A percentile compares a stretch with the other conserved stretches of the same genome.
Conservation (phyloP, 2,888 invertebrate genomes). For the Panopea generosa region DNA sequence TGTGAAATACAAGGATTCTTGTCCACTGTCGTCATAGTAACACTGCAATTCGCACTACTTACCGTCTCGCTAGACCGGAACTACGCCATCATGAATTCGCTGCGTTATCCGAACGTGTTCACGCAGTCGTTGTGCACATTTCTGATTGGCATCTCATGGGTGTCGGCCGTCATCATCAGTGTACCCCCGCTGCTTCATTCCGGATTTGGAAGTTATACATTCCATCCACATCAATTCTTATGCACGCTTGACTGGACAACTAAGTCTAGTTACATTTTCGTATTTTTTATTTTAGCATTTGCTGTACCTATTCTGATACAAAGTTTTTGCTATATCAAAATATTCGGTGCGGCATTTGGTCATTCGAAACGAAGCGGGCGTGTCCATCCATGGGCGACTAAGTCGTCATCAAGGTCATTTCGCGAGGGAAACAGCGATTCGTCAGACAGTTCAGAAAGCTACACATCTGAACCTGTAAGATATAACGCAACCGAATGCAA, state of each 20-base stretch:
- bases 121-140: constrained; percentile 65
- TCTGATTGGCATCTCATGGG: constrained; percentile 63
- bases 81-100: constrained; percentile 75
- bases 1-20: constrained; percentile 71
- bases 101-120: constrained; percentile 73
- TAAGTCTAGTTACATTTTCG: constrained; percentile 41
- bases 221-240: constrained; percentile 60
- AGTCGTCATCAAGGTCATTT: constrained; percentile 24
- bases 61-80: constrained; percentile 74
- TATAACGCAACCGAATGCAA: constrained; percentile 65
- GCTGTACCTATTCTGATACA: constrained; percentile 65
- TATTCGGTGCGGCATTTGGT: constrained; percentile 72
- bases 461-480: constrained; percentile 3
- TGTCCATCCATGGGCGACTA: constrained; percentile 61
- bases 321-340: constrained; percentile 70
- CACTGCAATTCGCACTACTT: constrained; percentile 67
- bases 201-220: constrained; percentile 59
- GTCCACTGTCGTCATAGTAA: constrained; percentile 65
- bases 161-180: constrained; percentile 60
- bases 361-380: constrained; percentile 66
- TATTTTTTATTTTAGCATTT: constrained; percentile 55
- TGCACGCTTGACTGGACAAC: constrained; percentile 65
- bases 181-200: constrained; percentile 67
- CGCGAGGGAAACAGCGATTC: constrained; percentile 39
- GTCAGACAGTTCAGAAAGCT: constrained; percentile 44